Evolutionary conservation across 1,140 invertebrate genomes (phyloP).

Genomic region (Tetramorium parvispinum): DNA sequence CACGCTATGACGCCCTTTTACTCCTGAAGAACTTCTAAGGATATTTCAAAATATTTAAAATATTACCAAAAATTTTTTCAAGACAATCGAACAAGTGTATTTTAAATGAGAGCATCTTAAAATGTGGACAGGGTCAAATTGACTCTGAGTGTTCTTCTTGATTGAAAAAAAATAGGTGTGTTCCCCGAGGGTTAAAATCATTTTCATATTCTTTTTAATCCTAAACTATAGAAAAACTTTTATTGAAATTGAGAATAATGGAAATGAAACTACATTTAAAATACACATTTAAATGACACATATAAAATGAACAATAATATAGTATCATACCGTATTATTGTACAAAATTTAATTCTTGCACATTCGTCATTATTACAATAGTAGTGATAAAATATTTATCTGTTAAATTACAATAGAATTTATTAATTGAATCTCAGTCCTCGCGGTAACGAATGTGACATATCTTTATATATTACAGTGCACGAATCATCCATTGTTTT

Average conservation of each 20-base stretch:
- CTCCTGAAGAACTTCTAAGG: no score
- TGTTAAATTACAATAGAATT: slow-evolving; percentile 1
- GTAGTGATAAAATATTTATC: slow-evolving; percentile 8
- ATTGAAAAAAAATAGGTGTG: no score
- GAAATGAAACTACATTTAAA: slow-evolving; percentile 4
- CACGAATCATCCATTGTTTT: neutral
- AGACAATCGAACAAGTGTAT: no score
- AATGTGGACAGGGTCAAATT: no score
- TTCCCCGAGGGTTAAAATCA: no score
- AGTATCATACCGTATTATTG: neutral
- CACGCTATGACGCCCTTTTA: no score
- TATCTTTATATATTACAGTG: neutral
- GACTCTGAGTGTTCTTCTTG: no score
- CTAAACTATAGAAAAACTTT: neutral
- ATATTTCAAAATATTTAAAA: no score
- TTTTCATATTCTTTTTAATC: neutral
- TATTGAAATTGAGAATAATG: slow-evolving; percentile 11
- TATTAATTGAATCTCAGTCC: slow-evolving; percentile 14
- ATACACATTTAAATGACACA: neutral
- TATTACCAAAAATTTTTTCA: no score
- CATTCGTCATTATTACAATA: neutral
- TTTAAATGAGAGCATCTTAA: no score
- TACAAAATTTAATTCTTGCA: slow-evolving; percentile 1
- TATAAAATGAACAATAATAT: slow-evolving; percentile 4
- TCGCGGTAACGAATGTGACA: neutral